phyloP scores from a whole-genome alignment of 1,140 invertebrate genomes.

The Lasioglossum albipes region DNA sequence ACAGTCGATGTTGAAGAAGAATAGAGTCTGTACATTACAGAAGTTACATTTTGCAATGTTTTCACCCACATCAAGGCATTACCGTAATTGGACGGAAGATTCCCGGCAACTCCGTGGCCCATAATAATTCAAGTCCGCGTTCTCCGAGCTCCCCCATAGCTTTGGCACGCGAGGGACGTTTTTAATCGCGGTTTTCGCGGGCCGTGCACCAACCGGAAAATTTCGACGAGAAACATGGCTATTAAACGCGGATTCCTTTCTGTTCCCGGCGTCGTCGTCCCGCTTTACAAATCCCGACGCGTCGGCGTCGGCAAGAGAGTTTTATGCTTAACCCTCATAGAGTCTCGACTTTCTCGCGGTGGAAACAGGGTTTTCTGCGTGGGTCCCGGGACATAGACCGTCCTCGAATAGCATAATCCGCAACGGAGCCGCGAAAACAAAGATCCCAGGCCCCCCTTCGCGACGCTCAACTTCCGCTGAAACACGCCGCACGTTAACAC shows the following conservation, averaged over 20 bases:
- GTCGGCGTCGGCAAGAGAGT: neutral
- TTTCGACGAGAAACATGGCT: conserved; percentile 22
- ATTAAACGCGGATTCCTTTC: conserved; percentile 30
- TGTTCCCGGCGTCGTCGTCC: neutral
- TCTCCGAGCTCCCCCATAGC: no score
- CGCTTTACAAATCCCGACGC: conserved; percentile 19
- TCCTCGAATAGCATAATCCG: neutral
- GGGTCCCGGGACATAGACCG: neutral
- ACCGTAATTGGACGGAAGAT: no score
- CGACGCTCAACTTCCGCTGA: conserved; percentile 19
- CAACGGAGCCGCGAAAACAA: conserved; percentile 23
- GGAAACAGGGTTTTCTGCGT: neutral
- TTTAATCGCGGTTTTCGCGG: conserved; percentile 6
- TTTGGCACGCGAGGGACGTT: neutral
- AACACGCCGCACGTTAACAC: conserved; percentile 6
- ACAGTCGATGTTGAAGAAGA: no score
- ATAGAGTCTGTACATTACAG: no score
- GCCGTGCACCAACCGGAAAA: conserved; percentile 19
- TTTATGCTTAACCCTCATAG: no score
- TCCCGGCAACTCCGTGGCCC: no score
- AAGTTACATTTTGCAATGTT: no score
- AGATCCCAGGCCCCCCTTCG: neutral
- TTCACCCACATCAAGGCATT: no score
- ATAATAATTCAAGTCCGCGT: no score
- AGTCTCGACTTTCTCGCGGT: neutral